Evolutionary conservation across 2,797 vertebrate species (phyloP).

Genomic region (Betta splendens): DNA sequence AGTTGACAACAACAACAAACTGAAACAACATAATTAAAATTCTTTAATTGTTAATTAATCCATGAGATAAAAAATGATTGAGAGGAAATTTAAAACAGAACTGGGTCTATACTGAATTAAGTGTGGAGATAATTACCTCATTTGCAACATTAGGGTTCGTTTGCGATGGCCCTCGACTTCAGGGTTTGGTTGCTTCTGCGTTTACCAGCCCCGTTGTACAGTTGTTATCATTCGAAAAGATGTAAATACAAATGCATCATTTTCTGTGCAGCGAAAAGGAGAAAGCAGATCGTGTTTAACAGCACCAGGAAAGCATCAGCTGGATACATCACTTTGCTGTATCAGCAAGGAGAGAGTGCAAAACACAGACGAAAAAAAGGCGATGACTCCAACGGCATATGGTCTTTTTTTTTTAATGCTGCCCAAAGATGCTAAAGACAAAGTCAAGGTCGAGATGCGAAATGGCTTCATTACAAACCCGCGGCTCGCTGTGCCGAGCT

Average conservation of each 20-base stretch:
- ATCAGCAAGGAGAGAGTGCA: background rate
- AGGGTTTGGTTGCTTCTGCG: too few species aligned
- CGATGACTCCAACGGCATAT: background rate
- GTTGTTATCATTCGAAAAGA: background rate
- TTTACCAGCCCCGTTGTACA: too few species aligned
- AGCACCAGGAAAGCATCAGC: background rate
- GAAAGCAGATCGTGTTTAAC: background rate
- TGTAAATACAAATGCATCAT: background rate
- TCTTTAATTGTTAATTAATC: too few species aligned
- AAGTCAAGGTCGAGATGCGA: constrained; percentile 44
- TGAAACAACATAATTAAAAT: too few species aligned
- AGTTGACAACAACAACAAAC: too few species aligned
- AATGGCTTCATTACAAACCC: constrained; percentile 47
- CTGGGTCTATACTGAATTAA: too few species aligned
- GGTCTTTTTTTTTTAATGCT: too few species aligned
- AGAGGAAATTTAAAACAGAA: too few species aligned
- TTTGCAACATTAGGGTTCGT: constrained; percentile 5
- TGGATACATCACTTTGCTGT: background rate
- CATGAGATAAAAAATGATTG: too few species aligned
- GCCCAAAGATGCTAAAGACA: constrained; percentile 12
- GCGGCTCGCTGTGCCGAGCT: constrained; percentile 23
- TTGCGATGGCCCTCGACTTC: background rate
- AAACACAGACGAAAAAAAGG: background rate
- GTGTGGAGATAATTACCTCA: constrained; percentile 1
- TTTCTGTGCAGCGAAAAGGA: background rate